phyloP scores from a whole-genome alignment of 2,888 invertebrate species.

The Incurvaria masculella region DNA sequence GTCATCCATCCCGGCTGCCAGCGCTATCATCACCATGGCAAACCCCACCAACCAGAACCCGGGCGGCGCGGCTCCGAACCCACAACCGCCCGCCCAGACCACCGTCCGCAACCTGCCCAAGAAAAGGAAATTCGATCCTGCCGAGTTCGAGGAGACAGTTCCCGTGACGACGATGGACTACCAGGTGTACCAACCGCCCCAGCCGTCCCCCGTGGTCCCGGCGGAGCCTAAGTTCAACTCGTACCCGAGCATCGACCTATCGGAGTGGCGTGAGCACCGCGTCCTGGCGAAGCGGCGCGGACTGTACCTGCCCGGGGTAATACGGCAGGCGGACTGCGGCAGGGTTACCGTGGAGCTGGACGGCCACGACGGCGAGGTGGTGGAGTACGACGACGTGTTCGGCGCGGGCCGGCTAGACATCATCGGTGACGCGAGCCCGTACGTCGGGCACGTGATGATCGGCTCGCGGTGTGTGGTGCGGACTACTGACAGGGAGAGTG shows the following conservation, averaged over 20 bases:
- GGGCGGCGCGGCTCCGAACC: slow-evolving; percentile 13
- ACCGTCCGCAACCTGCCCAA: slow-evolving; percentile 84
- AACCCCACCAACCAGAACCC: slow-evolving; percentile 45
- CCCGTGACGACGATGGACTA: slow-evolving; percentile 32
- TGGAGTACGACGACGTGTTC: slow-evolving; percentile 74
- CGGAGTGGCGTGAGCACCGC: slow-evolving; percentile 91
- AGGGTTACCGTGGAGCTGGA: slow-evolving; percentile 83
- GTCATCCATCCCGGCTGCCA: slow-evolving; percentile 30
- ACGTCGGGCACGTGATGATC: slow-evolving; percentile 72
- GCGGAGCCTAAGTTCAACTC: slow-evolving; percentile 49
- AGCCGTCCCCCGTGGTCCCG: slow-evolving; percentile 45
- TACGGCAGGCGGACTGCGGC: slow-evolving; percentile 67
- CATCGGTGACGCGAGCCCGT: slow-evolving; percentile 91
- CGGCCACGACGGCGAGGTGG: slow-evolving; percentile 65
- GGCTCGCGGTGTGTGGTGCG: slow-evolving; percentile 82
- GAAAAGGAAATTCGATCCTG: slow-evolving; percentile 84
- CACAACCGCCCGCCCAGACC: slow-evolving; percentile 46
- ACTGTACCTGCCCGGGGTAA: slow-evolving; percentile 84
- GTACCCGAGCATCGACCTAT: slow-evolving; percentile 74
- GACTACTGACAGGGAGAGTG: slow-evolving; percentile 58
- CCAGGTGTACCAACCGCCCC: slow-evolving; percentile 27
- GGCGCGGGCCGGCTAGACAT: slow-evolving; percentile 80
- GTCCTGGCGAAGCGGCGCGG: slow-evolving; percentile 84
- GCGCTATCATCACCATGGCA: slow-evolving; percentile 43
- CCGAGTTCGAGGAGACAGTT: slow-evolving; percentile 69